A percentile compares a stretch with the other conserved stretches of the same genome.
Conservation (phyloP, 37 sponge, comb jelly and placozoan species). For the Eunapius fragilis region DNA sequence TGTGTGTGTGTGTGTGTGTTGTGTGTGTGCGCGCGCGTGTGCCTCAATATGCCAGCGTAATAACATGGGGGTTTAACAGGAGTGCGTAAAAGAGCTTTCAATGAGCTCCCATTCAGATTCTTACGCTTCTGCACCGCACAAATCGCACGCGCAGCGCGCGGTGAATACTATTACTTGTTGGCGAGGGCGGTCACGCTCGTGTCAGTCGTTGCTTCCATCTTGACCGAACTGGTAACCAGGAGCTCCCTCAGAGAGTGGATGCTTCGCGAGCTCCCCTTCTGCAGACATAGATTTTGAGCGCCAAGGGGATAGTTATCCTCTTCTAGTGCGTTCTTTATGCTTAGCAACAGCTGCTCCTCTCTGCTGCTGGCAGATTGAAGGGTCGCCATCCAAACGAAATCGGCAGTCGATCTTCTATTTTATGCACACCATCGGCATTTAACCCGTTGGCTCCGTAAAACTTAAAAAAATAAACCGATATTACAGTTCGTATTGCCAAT, state of each 20-base stretch:
- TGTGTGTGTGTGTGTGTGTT: background rate
- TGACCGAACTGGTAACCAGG: slow-evolving; percentile 47
- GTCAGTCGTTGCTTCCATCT: slow-evolving; percentile 53
- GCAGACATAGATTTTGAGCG: background rate
- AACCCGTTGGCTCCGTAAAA: background rate
- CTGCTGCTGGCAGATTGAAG: background rate
- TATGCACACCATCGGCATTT: background rate
- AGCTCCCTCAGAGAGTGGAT: slow-evolving; percentile 57
- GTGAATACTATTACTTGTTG: slow-evolving; percentile 24
- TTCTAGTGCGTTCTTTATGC: slow-evolving; percentile 12
- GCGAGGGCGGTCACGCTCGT: slow-evolving; percentile 50
- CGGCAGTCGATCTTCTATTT: background rate
- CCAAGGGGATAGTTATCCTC: slow-evolving; percentile 1
- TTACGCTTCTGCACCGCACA: too few species aligned
- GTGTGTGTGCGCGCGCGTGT: too few species aligned
- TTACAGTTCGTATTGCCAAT: too few species aligned
- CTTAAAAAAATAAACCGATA: too few species aligned
- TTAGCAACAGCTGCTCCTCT: slow-evolving; percentile 7
- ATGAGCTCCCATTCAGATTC: too few species aligned
- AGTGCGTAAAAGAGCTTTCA: too few species aligned
- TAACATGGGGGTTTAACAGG: too few species aligned
- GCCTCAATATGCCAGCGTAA: too few species aligned
- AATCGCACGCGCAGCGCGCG: too few species aligned
- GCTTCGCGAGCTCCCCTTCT: slow-evolving; percentile 1
- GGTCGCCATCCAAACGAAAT: background rate